Evolutionary conservation across 2,113 vertebrate genomes (phyloP).

Genomic region (Brienomyrus longianalis): DNA sequence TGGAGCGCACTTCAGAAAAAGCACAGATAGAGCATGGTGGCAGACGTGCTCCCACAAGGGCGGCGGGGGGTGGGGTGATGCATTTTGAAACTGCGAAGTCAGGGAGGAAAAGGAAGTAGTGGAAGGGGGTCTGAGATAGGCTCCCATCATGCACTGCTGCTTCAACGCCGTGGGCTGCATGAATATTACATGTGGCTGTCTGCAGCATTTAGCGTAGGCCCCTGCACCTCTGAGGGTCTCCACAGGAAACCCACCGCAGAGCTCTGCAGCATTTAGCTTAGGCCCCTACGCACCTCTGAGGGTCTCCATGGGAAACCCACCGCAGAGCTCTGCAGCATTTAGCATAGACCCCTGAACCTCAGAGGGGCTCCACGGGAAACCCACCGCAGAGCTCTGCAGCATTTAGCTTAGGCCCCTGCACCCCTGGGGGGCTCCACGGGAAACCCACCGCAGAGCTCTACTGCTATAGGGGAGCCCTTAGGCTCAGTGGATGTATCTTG

Average conservation of each 20-base stretch:
- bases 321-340: neutral
- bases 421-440: neutral
- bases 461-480: neutral
- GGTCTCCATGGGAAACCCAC: neutral
- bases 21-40: neutral
- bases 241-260: neutral
- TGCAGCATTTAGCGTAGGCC: neutral
- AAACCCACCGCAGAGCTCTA: neutral
- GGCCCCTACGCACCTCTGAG: neutral
- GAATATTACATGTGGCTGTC: neutral
- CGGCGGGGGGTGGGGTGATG: neutral
- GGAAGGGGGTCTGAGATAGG: neutral
- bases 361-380: neutral
- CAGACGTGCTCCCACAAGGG: neutral
- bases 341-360: neutral
- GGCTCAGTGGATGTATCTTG: neutral
- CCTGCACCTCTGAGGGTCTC: neutral
- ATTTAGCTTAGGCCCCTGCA: neutral
- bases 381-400: neutral
- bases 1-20: neutral
- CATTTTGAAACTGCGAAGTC: neutral
- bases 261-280: neutral
- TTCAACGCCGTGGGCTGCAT: neutral
- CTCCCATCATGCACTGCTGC: neutral
- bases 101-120: neutral